Percentiles rank a stretch among this genome's conserved stretches.
Evolutionary conservation across 1,140 invertebrate species (phyloP).

Genomic region (Ctenoplectra terminalis): DNA sequence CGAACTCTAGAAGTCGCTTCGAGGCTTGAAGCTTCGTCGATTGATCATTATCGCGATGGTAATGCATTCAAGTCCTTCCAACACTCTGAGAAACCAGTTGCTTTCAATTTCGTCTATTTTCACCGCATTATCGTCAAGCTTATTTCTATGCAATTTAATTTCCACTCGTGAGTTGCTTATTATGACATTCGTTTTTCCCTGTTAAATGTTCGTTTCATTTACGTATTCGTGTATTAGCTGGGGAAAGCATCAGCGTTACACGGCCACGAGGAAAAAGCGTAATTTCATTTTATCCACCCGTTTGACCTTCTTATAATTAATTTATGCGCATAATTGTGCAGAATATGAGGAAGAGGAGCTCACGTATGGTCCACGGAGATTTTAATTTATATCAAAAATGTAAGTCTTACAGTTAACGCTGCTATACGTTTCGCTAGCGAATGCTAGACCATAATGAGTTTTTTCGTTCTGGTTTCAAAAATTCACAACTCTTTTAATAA

Average conservation of each 20-base stretch:
- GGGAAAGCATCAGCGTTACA: not conserved
- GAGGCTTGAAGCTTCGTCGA: constrained; percentile 35
- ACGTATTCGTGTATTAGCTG: not conserved
- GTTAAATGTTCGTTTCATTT: not conserved
- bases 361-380: not conserved
- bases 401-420: not conserved
- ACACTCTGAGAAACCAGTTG: not conserved
- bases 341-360: not conserved
- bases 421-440: too few relatives aligned
- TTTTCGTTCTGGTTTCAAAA: not conserved
- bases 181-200: too few relatives aligned
- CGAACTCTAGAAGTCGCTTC: constrained; percentile 6
- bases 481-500: not conserved
- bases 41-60: constrained; percentile 14
- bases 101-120: not conserved
- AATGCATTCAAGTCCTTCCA: not conserved
- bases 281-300: not conserved
- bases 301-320: constrained; percentile 11
- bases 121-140: not conserved
- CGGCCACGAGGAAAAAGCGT: not conserved
- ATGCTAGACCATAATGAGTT: not conserved
- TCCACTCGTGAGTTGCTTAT: not conserved
- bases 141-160: not conserved
- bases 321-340: not conserved
- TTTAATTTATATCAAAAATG: not conserved